Base-by-base conservation (phyloP, 2,113 vertebrate species). In the Danionella cerebrum region DNA sequence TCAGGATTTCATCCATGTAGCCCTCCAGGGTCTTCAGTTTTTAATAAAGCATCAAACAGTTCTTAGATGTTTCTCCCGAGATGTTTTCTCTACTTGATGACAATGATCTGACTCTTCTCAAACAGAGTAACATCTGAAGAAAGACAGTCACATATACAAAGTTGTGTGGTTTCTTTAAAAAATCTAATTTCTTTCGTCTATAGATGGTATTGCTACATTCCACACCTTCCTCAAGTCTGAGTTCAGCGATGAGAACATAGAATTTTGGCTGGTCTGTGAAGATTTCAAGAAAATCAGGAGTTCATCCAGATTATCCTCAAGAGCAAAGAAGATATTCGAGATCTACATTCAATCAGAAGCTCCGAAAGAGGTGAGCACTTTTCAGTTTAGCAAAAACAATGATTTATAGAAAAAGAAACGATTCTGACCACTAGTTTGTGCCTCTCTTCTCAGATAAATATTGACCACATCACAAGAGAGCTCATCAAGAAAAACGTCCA, bases 381-480 rank as follows among this genome's bases (percentile, higher is more conserved):
- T n/a, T n/a, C n/a, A n/a, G n/a, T n/a, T n/a, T n/a, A n/a, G n/a
- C n/a, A n/a, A n/a, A n/a, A n/a, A n/a, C n/a, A n/a, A n/a, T n/a
- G n/a, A n/a, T n/a, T n/a, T n/a, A n/a, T n/a, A n/a, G n/a, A 29
- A 7, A 13, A 8, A 10, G 45, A 13, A 10, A 41, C 18, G 5
- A n/a, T 13, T 51, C 35, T 67, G 36, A 19, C 24, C 53, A 29
- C 22, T 41, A 3, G 16, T 45, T 18, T 10, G 1, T 25, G 11
- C 14, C 22, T 78, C 13, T 73, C 25, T 48, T 65, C 84, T 47
- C 86, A 95, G 91, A 91, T 94, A 70, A 96, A 94, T 77, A 92
- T 92, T 55, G 91, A 94, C 80, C 94, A 88, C 69, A 83, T 86
- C 38, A 90, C 79, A 0, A 90, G 91, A 77, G 90, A 93, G 44